Base-by-base conservation (phyloP, 2,888 invertebrate genomes). In the Marronus borbonicus region DNA sequence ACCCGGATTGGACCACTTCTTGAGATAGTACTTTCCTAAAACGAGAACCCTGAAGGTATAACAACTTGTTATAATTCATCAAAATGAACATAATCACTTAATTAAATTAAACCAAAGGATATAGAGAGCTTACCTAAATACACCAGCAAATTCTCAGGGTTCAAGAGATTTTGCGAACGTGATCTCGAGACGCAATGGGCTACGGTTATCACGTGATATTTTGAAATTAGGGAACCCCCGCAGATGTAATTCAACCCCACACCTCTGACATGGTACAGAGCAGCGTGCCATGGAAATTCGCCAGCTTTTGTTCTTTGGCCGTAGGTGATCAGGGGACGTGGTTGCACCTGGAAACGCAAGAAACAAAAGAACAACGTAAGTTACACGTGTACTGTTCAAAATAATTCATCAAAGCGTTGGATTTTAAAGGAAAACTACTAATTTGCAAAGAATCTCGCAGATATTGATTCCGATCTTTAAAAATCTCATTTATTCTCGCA, bases 201-300 rank as follows among this genome's bases (percentile, higher is more conserved):
- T 1, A 86, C 88, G 1, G 88, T 87, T 14, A 88, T 76, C 0
- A 88, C 81, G 77, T 87, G 86, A 28, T 77, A 75, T 14, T 76
- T 78, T 5, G 86, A 85, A 5, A 88, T 83, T 14, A 88, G 81
- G 0, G 87, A 85, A 5, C 84, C 88, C 1, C 88, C 88, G 76
- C 88, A 88, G 49, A 86, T 86, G 79, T 88, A 88, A 4, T 84
- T 85, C 39, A 88, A 76, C 77, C 87, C 86, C 31, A 85, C 85
- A 2, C 86, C 86, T 81, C 83, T 84, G 0, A 91, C 90, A 82
- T 91, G 91, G 84, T 93, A 93, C 0, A 93, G 85, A 0, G 93
- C 93, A 10, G 91, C 92, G 85, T 93, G 93, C 93, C 93, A 93
- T 0, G 93, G 93, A 90, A 92, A 93, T 82, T 93, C 92, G 0